Conservation (phyloP, 2,888 invertebrate species). For the Odontocerum albicorne region DNA sequence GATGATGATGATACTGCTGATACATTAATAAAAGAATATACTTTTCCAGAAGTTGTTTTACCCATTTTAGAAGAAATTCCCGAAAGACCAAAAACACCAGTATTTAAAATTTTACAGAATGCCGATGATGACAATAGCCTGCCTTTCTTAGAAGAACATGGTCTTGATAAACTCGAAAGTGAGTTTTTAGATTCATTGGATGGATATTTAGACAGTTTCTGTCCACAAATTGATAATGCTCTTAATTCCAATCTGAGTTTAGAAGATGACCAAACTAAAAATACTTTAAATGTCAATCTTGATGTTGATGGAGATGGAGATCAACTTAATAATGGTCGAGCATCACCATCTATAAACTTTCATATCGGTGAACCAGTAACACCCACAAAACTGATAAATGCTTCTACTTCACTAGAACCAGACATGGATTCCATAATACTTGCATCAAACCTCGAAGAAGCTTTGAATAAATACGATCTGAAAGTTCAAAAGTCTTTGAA, state of each 20-base stretch:
- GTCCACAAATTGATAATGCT: conserved; percentile 15
- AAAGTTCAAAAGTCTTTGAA: conserved; percentile 29
- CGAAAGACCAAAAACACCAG: conserved; percentile 48
- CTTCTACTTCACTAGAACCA: conserved; percentile 45
- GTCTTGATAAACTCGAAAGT: conserved; percentile 17
- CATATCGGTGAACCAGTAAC: conserved; percentile 58
- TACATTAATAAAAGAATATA: conserved; percentile 1
- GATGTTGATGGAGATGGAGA: background rate
- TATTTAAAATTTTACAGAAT: conserved; percentile 50
- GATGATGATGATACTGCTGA: conserved; percentile 20
- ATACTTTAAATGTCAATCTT: background rate
- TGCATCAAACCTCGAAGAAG: conserved; percentile 39
- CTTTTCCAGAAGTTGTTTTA: conserved; percentile 5
- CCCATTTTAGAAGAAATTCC: conserved; percentile 25
- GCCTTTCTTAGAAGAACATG: conserved; percentile 20
- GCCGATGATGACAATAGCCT: conserved; percentile 43
- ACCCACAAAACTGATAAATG: conserved; percentile 47
- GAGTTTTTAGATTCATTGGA: conserved; percentile 20
- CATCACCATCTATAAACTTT: conserved; percentile 43
- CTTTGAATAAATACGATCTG: conserved; percentile 36
- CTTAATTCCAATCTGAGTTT: conserved; percentile 4
- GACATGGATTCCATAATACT: conserved; percentile 45
- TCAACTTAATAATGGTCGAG: conserved; percentile 3
- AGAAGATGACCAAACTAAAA: background rate
- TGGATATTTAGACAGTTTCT: conserved; percentile 11